Conservation (phyloP, 2,888 invertebrate species). For the Luffia ferchaultella region DNA sequence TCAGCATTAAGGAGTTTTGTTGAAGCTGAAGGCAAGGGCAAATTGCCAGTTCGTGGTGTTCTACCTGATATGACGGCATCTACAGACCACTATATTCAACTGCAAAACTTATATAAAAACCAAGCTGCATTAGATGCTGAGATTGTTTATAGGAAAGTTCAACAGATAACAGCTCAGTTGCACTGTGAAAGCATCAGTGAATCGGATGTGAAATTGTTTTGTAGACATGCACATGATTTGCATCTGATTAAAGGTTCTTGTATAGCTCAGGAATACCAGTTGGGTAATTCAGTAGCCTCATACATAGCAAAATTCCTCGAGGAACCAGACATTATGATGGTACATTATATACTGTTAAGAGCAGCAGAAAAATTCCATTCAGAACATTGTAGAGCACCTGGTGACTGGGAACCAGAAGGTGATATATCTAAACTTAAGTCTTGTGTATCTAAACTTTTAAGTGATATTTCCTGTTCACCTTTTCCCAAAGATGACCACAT, state of each 20-base stretch:
- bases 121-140: conserved; percentile 87
- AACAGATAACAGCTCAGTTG: conserved; percentile 79
- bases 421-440: conserved; percentile 89
- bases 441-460: conserved; percentile 74
- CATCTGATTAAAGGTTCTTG: conserved; percentile 80
- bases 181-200: conserved; percentile 82
- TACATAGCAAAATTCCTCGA: conserved; percentile 74
- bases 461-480: conserved; percentile 84
- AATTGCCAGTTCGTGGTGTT: conserved; percentile 84
- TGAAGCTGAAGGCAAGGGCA: conserved; percentile 81
- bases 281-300: conserved; percentile 65
- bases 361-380: conserved; percentile 91
- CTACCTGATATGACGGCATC: conserved; percentile 98
- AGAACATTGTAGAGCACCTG: conserved; percentile 90
- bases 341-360: conserved; percentile 88
- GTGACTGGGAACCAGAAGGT: conserved; percentile 88
- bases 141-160: conserved; percentile 80
- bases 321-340: conserved; percentile 85
- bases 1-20: conserved; percentile 89
- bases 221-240: conserved; percentile 86
- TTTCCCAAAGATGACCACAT: conserved; percentile 91
- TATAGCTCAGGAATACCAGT: conserved; percentile 84
- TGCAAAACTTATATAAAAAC: conserved; percentile 88
- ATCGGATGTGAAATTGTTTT: conserved; percentile 83
- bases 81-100: conserved; percentile 85